Base-by-base conservation (phyloP, 2,888 invertebrate genomes). In the Lucinisca nassula region DNA sequence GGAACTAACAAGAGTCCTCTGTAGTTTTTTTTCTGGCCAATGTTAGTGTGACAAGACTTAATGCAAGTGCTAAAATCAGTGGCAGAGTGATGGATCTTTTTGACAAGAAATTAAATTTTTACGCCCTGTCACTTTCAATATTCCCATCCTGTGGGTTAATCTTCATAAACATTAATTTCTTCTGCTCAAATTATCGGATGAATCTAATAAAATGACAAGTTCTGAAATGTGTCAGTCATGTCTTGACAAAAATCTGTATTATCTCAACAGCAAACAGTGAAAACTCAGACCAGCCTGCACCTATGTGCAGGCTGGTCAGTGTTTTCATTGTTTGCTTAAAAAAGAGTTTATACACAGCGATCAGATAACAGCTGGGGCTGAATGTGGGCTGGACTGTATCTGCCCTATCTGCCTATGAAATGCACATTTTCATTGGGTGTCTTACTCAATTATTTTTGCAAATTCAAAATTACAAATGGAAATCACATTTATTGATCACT, bases 111-210 rank as follows among this genome's bases (percentile, higher is more conserved):
- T 88, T 88, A 88, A 88, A 82, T 88, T 82, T 76, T 88, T 85
- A 74, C 70, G 61, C 79, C 67, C 83, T 84, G 82, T 88, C 88
- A 80, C 72, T 67, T 85, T 51, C 58, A 40, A 81, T 79, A 72
- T 37, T 49, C 51, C 61, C 70, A 45, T 70, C 40, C 76, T 73
- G 76, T 27, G 51, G 73, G 76, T 79, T 76, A 58, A 76, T 67
- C 49, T 67, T 75, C 72, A 51, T 75, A 80, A 76, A 61, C 82
- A 70, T 88, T 76, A 81, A 49, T 83, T 75, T 55, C 67, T 85
- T 83, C 85, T 78, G 61, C 82, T 81, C 74, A 67, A 88, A 88
- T 88, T 88, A 88, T 85, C 85, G 78, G 82, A 82, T 85, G 73
- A 85, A 88, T 88, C 85, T 82, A 74, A 55, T 37, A 40, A 85